Percentiles rank a stretch among this genome's conserved stretches.
phyloP scores from a whole-genome alignment of 2,797 vertebrate species.

The Moxostoma hubbsi region DNA sequence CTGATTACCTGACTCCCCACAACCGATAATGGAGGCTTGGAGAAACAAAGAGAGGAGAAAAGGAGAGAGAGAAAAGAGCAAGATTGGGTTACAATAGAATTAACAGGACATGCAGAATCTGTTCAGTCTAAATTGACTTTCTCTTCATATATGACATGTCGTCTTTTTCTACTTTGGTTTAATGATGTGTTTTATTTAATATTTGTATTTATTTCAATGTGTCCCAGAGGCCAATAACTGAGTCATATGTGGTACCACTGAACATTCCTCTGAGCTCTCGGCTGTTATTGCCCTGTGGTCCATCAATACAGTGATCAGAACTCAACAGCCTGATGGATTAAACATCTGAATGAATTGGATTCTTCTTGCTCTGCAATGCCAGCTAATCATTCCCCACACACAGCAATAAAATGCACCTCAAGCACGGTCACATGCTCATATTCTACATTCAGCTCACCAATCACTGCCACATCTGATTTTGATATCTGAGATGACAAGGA shows the following conservation, averaged over 20 bases:
- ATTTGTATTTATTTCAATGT: conserved; percentile 7
- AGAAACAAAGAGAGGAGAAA: conserved; percentile 46
- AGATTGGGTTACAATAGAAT: not conserved
- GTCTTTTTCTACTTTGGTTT: conserved; percentile 1
- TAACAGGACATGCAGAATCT: not conserved
- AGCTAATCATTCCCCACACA: conserved; percentile 77
- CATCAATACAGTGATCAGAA: conserved; percentile 82
- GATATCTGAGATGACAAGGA: conserved; percentile 22
- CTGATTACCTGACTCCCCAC: conserved; percentile 81
- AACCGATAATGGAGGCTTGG: conserved; percentile 74
- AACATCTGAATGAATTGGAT: conserved; percentile 77
- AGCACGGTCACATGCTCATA: conserved; percentile 36
- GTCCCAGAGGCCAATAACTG: conserved; percentile 4
- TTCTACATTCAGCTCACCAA: conserved; percentile 23
- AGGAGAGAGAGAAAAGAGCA: conserved; percentile 7
- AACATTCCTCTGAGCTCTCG: conserved; percentile 9
- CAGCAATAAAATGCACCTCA: conserved; percentile 40
- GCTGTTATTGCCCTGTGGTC: conserved; percentile 52
- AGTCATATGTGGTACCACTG: not conserved
- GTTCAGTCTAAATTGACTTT: not conserved
- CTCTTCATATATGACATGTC: not conserved
- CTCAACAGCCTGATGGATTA: conserved; percentile 81
- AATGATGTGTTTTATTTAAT: not conserved
- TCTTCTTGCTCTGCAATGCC: conserved; percentile 81
- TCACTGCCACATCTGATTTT: conserved; percentile 47